Evolutionary conservation across 2,888 invertebrate species (phyloP).

Genomic region (Imbricaverruca yamaguchii): DNA sequence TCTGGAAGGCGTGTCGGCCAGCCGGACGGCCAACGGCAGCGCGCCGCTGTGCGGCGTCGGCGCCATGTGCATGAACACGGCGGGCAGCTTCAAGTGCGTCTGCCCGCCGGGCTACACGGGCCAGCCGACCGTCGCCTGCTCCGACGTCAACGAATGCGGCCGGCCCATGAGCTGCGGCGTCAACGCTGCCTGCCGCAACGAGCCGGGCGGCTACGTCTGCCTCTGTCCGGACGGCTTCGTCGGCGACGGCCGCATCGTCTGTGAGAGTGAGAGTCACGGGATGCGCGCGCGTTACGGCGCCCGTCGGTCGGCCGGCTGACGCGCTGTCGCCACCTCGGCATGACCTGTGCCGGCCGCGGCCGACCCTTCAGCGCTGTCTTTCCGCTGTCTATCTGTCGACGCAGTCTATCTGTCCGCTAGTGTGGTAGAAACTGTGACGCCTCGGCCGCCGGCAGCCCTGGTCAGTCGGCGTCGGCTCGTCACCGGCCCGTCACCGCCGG

Average conservation of each 20-base stretch:
- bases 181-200: conserved; percentile 72
- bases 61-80: conserved; percentile 70
- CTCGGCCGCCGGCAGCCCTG: background rate
- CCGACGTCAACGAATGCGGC: conserved; percentile 82
- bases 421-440: background rate
- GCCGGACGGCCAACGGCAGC: conserved; percentile 61
- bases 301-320: background rate
- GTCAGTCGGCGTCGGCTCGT: too few relatives aligned
- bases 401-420: background rate
- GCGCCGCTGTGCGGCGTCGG: conserved; percentile 55
- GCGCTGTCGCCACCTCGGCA: background rate
- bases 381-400: background rate
- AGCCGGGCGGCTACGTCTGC: conserved; percentile 80
- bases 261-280: conserved; percentile 63
- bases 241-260: conserved; percentile 51
- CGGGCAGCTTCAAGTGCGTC: conserved; percentile 68
- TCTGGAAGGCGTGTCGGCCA: conserved; percentile 75
- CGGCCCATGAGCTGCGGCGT: conserved; percentile 71
- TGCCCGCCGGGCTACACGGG: conserved; percentile 68
- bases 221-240: conserved; percentile 70
- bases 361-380: too few relatives aligned
- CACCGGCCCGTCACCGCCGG: background rate
- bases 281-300: background rate
- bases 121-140: conserved; percentile 58
- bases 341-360: too few relatives aligned